phyloP scores from a whole-genome alignment of 2,113 vertebrate species.

The Indicator indicator region DNA sequence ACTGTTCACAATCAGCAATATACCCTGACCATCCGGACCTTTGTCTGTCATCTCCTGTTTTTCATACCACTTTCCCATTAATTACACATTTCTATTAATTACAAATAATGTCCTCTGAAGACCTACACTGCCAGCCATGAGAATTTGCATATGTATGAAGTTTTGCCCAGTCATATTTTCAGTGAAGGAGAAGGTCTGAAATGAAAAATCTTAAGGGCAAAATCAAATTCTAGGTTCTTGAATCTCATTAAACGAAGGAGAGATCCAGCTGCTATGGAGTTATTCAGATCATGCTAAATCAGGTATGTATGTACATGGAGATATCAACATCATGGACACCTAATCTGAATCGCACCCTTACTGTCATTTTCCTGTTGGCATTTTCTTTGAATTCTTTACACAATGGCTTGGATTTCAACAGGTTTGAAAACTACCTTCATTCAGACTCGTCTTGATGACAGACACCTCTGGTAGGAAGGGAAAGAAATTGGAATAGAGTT shows the following conservation, averaged over 20 bases:
- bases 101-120: not conserved
- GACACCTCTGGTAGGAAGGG: not conserved
- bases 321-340: not conserved
- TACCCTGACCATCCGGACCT: not conserved
- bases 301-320: accelerated
- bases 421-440: not conserved
- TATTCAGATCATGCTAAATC: not conserved
- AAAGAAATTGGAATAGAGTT: not conserved
- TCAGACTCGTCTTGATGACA: not conserved
- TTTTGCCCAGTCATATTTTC: not conserved
- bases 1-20: not conserved
- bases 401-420: not conserved
- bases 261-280: not conserved
- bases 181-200: not conserved
- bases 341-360: not conserved
- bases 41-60: not conserved
- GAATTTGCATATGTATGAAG: not conserved
- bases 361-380: not conserved
- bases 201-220: not conserved
- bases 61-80: not conserved
- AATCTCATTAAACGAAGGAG: not conserved
- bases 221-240: not conserved
- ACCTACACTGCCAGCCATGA: not conserved
- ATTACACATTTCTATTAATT: not conserved
- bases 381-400: not conserved